phyloP scores from a whole-genome alignment of 2,797 vertebrate species.

The Eleutherodactylus coqui region DNA sequence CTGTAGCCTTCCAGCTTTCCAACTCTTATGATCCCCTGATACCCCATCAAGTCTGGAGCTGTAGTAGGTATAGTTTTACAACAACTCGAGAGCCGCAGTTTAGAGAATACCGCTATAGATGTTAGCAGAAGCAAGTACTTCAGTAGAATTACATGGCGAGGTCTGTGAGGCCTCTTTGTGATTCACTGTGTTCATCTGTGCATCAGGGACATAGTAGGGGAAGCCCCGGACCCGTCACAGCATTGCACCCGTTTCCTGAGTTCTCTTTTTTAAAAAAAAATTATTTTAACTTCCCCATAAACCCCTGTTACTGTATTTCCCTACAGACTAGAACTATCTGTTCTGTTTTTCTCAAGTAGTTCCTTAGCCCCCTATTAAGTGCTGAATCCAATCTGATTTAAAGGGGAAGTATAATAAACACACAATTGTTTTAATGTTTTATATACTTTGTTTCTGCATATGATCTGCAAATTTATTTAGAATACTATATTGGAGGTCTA shows the following conservation, averaged over 20 bases:
- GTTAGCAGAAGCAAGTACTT: neutral
- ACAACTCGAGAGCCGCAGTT: too few species aligned
- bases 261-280: constrained; percentile 40
- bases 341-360: neutral
- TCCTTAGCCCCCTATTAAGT: neutral
- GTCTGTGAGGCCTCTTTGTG: neutral
- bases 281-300: constrained; percentile 44
- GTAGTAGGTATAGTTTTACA: too few species aligned
- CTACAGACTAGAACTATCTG: neutral
- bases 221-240: constrained; percentile 19
- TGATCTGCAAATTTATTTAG: too few species aligned
- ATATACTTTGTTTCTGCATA: too few species aligned
- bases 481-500: too few species aligned
- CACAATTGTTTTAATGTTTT: too few species aligned
- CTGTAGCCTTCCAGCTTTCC: too few species aligned
- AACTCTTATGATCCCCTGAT: neutral
- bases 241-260: constrained; percentile 40
- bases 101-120: too few species aligned
- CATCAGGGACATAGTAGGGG: constrained; percentile 26
- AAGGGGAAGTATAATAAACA: neutral
- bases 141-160: neutral
- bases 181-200: neutral
- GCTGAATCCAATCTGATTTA: neutral
- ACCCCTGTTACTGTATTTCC: constrained; percentile 12
- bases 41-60: too few species aligned